A percentile compares a stretch with the other conserved stretches of the same genome.
phyloP scores from a whole-genome alignment of 2,113 vertebrate genomes.

The Circaetus cinerascens region DNA sequence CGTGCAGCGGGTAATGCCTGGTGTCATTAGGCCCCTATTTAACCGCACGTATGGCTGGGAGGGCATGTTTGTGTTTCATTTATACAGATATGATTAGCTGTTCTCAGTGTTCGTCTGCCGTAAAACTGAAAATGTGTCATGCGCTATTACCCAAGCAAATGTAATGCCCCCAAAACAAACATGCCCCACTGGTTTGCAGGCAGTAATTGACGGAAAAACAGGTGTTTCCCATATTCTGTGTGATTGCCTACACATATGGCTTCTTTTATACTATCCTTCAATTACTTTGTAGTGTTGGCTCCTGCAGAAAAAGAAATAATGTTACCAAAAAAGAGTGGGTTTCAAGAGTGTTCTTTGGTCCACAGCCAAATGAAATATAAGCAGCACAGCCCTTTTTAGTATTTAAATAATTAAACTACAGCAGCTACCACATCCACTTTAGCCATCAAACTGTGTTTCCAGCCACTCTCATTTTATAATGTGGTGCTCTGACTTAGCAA shows the following conservation, averaged over 20 bases:
- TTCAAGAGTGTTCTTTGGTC: constrained; percentile 1
- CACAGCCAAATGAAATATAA: constrained; percentile 22
- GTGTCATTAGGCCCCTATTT: constrained; percentile 43
- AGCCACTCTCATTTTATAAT: background rate
- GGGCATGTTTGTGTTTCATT: constrained; percentile 62
- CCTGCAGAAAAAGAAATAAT: background rate
- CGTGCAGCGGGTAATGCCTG: background rate
- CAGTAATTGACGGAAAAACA: constrained; percentile 73
- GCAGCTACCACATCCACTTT: background rate
- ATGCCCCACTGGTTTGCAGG: constrained; percentile 37
- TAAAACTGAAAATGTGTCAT: constrained; percentile 66
- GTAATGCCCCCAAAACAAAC: constrained; percentile 75
- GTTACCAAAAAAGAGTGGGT: background rate
- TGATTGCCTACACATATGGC: constrained; percentile 69
- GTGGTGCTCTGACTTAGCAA: background rate
- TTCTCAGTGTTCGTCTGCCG: constrained; percentile 42
- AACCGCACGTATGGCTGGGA: background rate
- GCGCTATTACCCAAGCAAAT: constrained; percentile 75
- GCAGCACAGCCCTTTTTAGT: constrained; percentile 16
- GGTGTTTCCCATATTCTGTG: constrained; percentile 69
- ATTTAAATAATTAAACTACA: constrained; percentile 26
- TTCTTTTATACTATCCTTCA: constrained; percentile 38
- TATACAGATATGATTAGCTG: constrained; percentile 50
- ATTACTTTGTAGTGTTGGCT: background rate
- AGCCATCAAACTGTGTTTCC: background rate